Evolutionary conservation across 2,888 invertebrate species (phyloP), one percentile per base, ranked within the genome.

Genomic region (Melinaea menophilus): DNA sequence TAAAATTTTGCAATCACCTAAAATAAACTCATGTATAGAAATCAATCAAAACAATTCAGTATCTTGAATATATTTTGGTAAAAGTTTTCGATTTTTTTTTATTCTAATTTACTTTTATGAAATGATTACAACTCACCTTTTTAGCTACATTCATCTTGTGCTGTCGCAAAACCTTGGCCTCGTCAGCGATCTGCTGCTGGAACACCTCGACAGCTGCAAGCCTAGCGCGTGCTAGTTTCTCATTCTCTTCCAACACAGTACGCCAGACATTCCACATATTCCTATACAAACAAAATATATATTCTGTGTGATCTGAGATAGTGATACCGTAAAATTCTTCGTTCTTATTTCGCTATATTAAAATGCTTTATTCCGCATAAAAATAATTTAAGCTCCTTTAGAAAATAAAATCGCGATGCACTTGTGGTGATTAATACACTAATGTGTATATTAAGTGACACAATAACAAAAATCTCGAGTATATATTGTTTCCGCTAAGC

Each of bases 251-350:
- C 75, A 99, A 90, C 2, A 98, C 97, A 0, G 97, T 96, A 70
- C 97, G 93, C 98, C 98, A 99, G n/a, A 98, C 98, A 79, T 96
- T 96, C 96, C 97, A 97, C 94, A 98, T 97, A 81, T 98, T 98
- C 96, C 98, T 98, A 56, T 9, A 54, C 45, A 31, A 55, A 56
- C 4, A 55, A 4, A 45, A 45, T 9, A n/a, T 35, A 37, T 41
- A 41, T 9, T 41, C 41, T 41, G 1, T 41, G 7, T 41, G 9
- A 41, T 41, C 41, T 9, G 7, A 41, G 11, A 41, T 41, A 41
- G 9, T 41, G 9, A 41, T 11, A 41, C 41, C 3, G 41, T 41
- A 9, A 9, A 9, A 41, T 41, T 41, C 7, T 41, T 9, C 11
- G 11, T 41, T 41, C 41, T 41, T 41, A 41, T 9, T 41, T 41